Conservation (phyloP, 2,113 vertebrate species). For the Polypterus bichir region DNA sequence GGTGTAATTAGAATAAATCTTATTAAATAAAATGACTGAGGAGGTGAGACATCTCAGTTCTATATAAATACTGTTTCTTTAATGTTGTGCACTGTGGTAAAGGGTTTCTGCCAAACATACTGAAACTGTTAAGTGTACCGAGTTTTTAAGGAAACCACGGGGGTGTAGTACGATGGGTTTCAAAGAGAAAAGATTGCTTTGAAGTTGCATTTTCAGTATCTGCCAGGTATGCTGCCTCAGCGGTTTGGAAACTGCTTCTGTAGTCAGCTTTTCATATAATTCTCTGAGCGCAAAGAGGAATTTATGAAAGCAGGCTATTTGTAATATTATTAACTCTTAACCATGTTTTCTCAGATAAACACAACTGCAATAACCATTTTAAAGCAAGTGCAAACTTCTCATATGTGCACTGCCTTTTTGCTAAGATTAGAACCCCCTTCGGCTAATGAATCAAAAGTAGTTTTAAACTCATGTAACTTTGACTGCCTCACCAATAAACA, state of each 20-base stretch:
- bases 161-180: slow-evolving; percentile 68
- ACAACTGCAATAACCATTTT: too few relatives aligned
- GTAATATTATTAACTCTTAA: neutral
- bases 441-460: too few relatives aligned
- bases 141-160: slow-evolving; percentile 67
- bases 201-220: slow-evolving; percentile 72
- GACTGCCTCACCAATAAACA: too few relatives aligned
- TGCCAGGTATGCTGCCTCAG: slow-evolving; percentile 80
- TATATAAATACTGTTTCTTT: slow-evolving; percentile 34
- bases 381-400: too few relatives aligned
- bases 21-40: slow-evolving; percentile 25
- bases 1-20: neutral
- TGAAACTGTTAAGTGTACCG: slow-evolving; percentile 72
- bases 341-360: too few relatives aligned
- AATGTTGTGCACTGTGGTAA: slow-evolving; percentile 30
- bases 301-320: slow-evolving; percentile 4
- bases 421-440: too few relatives aligned
- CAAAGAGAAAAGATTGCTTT: slow-evolving; percentile 70
- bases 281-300: slow-evolving; percentile 1
- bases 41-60: slow-evolving; percentile 35
- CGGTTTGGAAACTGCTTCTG: slow-evolving; percentile 32
- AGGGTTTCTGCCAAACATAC: slow-evolving; percentile 68
- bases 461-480: too few relatives aligned
- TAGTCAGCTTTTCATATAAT: slow-evolving; percentile 18
- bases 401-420: too few relatives aligned